Conservation (phyloP, 1,140 invertebrate genomes). For the Temnothorax curvispinosus region DNA sequence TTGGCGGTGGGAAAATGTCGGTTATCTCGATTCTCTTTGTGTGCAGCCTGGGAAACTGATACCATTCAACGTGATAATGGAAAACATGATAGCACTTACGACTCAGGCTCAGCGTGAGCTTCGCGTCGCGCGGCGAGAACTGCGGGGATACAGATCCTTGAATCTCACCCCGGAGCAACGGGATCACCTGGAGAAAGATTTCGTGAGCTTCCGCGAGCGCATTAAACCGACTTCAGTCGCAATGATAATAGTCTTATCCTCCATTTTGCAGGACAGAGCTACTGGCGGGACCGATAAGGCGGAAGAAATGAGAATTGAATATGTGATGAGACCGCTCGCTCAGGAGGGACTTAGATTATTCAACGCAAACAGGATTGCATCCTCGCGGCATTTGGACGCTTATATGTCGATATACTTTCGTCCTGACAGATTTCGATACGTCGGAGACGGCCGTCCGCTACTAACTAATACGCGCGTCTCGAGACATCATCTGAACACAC, state of each 20-base stretch:
- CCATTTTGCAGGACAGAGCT: constrained; percentile 29
- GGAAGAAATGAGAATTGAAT: neutral
- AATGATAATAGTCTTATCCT: neutral
- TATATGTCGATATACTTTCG: constrained; percentile 59
- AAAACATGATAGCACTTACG: constrained; percentile 74
- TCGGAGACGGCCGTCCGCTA: neutral
- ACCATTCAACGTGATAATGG: constrained; percentile 75
- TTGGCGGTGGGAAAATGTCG: neutral
- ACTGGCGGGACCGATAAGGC: neutral
- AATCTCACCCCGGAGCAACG: constrained; percentile 75
- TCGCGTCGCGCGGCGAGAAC: constrained; percentile 60
- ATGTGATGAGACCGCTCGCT: constrained; percentile 12
- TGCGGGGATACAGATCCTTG: constrained; percentile 76
- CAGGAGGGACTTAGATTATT: neutral
- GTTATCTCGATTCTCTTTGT: constrained; percentile 34
- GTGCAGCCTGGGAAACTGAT: constrained; percentile 70
- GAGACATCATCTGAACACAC: neutral
- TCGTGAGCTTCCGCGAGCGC: constrained; percentile 57
- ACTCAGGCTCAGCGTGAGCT: constrained; percentile 74
- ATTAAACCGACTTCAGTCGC: neutral
- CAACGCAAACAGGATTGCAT: constrained; percentile 32
- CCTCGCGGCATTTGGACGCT: constrained; percentile 43
- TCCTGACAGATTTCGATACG: constrained; percentile 2
- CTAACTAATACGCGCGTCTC: neutral
- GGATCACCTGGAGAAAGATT: constrained; percentile 59